Base-by-base conservation (phyloP, 2,888 invertebrate species). In the Caenorhabditis sp. region DNA sequence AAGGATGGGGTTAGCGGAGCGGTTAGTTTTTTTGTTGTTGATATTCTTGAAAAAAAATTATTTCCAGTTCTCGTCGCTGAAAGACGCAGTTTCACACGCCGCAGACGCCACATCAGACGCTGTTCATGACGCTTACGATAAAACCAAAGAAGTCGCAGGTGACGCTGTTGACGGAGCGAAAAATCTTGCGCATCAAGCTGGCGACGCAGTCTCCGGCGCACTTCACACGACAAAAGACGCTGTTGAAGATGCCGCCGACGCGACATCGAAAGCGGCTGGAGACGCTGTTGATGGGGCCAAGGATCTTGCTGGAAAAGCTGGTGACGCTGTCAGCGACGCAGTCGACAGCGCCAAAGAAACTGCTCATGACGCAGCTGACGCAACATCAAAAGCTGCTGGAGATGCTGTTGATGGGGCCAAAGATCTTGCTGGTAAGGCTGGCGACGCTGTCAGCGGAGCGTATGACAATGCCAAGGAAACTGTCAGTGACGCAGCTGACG, bases 1-100 rank as follows among this genome's bases (percentile, higher is more conserved):
- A 70, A 66, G 58, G 66, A 66, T 55, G 66, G 62, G 24, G 66
- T 70, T 62, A 31, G 49, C 54, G 70, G 62, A 66, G 70, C 70
- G 26, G 70, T 70, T 36, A 66, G 66, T 59, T 58, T 49, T 24
- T 6, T 31, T 31, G 10, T 31, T 60, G 10, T 55, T 55, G 5
- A 55, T 19, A 27, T 31, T 31, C 10, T 31, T 10, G 4, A 6
- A 31, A 10, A 31, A 31, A 6, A 31, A 6, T 31, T 31, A 31
- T 31, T 31, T 31, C 31, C 31, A 31, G 31, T 62, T 70, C 59
- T 57, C 49, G 5, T 53, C 58, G 17, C 58, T 59, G 59, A 66
- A 62, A 14, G 71, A 71, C 49, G 66, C 62, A 57, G 62, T 71
- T 63, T 62, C n/a, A 59, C 64, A 70, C 2, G 54, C 54, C 4